Conservation (phyloP, 2,888 invertebrate genomes). For the Calameuta idolon region DNA sequence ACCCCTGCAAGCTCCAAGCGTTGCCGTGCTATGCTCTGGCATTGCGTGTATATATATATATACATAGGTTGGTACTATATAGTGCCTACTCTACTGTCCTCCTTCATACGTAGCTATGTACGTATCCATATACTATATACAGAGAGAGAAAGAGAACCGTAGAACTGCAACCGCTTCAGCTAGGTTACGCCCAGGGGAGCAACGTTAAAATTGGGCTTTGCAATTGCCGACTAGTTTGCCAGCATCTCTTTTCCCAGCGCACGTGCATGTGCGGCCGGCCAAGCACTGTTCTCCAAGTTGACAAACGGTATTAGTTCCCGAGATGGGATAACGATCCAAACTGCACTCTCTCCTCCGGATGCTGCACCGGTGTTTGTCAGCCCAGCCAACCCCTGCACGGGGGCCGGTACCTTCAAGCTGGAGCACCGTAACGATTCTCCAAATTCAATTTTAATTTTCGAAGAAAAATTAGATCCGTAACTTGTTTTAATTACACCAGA, state of each 20-base stretch:
- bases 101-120: background rate
- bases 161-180: background rate
- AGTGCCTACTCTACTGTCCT: background rate
- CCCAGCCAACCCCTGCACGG: background rate
- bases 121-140: background rate
- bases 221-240: slow-evolving; percentile 16
- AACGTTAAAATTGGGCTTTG: slow-evolving; percentile 24
- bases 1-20: background rate
- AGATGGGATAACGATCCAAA: slow-evolving; percentile 10
- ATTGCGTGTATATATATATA: background rate
- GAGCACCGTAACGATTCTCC: background rate
- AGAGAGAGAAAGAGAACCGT: background rate
- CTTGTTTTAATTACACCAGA: background rate
- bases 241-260: slow-evolving; percentile 6
- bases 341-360: background rate
- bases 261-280: slow-evolving; percentile 2
- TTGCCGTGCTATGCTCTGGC: background rate
- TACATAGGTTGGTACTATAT: background rate
- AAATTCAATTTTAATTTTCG: background rate
- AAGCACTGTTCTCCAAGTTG: slow-evolving; percentile 2
- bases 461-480: background rate
- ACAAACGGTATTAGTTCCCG: slow-evolving; percentile 8
- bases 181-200: slow-evolving; percentile 16
- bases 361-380: background rate
- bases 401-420: background rate